Conservation (phyloP, 2,888 invertebrate species). For the Drosophila suboccidentalis region DNA sequence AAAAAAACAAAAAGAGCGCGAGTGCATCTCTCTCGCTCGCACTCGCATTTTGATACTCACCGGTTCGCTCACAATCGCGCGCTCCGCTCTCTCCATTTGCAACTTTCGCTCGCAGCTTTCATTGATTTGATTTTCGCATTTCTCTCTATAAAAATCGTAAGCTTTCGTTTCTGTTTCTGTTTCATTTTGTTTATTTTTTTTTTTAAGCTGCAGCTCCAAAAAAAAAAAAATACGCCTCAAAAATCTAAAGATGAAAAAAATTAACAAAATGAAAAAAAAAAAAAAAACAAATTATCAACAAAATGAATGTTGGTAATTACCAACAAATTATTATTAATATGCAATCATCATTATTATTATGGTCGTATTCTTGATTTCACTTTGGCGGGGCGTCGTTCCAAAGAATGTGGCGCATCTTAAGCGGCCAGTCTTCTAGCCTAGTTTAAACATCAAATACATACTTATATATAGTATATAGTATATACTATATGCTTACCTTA, state of each 20-base stretch:
- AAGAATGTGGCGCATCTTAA: conserved; percentile 47
- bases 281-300: conserved; percentile 3
- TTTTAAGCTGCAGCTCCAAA: conserved; percentile 48
- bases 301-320: conserved; percentile 33
- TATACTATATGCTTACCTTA: conserved; percentile 28
- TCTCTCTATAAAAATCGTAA: conserved; percentile 49
- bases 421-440: conserved; percentile 57
- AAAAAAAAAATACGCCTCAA: conserved; percentile 23
- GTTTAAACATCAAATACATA: conserved; percentile 40
- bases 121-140: conserved; percentile 52
- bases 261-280: not conserved
- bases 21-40: not conserved
- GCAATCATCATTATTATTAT: conserved; percentile 23
- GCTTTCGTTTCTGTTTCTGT: conserved; percentile 64
- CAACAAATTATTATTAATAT: conserved; percentile 36
- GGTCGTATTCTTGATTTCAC: conserved; percentile 39
- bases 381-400: conserved; percentile 54
- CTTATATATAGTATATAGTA: conserved; percentile 14
- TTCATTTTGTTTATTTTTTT: conserved; percentile 25
- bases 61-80: not conserved
- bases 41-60: conserved; percentile 1
- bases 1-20: conserved; percentile 14
- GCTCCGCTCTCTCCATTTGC: conserved; percentile 23
- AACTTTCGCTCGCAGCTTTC: conserved; percentile 61
- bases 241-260: conserved; percentile 10